Evolutionary conservation across 2,797 vertebrate species (phyloP), one percentile per base, ranked within the genome.

Genomic region (Cynodonichthys magdalenae): DNA sequence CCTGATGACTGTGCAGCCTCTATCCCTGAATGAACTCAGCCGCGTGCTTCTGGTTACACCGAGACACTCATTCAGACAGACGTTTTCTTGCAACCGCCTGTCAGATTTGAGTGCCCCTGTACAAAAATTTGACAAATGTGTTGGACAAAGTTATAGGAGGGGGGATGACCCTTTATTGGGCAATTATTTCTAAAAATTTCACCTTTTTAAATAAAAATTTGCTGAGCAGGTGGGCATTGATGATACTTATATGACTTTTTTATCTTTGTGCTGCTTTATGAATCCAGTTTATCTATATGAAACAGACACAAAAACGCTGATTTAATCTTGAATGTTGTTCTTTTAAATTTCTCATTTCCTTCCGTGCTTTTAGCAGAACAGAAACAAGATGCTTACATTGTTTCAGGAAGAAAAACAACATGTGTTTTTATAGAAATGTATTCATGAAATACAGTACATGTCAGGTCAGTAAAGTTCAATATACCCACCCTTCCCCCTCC

Each of bases 1-100:
- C 94, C 92, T 94, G 92, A 94, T 93, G 92, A 92, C 92, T 90
- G 87, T 85, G 88, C 87, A 90, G 85, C 79, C 78, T 81, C 75
- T 92, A 88, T 92, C 92, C 92, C 89, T 87, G 84, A 82, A 82
- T 93, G 93, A 94, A 93, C 93, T 89, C 89, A 75, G 81, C 88
- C 89, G 81, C 78, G 64, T 90, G 82, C 86, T 92, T 86, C 83
- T 87, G 84, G 86, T 91, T 84, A 84, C 87, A 86, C 81, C 57
- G 68, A 82, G 84, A 84, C 87, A 81, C 79, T 82, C 85, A 82
- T 69, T 79, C 80, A 80, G 61, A 74, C 69, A 64, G 57, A 78
- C 15, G 4, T 44, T 66, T 67, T 71, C 80, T 86, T 31, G 44
- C 73, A 80, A 71, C 66, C 27, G 69, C 68, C 39, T 46, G 66